Base-by-base conservation (phyloP, 2,113 vertebrate species). In the Cacatua alba region DNA sequence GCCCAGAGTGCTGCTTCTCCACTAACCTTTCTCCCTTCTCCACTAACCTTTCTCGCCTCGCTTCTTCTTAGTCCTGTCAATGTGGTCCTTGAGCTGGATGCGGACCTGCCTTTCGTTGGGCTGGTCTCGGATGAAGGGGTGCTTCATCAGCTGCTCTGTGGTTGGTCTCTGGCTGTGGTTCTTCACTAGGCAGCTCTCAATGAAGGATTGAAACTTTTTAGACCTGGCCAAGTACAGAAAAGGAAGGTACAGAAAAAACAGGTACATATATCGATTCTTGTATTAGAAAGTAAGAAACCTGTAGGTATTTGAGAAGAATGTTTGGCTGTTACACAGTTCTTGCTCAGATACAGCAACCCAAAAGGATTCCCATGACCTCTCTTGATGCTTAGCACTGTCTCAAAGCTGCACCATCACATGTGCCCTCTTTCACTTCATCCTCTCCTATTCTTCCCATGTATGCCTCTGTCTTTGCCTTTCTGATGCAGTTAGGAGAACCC, bases 41-140 rank as follows among this genome's bases (percentile, higher is more conserved):
- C 28, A 24, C 97, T 97, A 13, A 99, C 99, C 99, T 97, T 98
- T 99, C 97, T 99, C 99, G 14, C 99, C 99, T 92, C 99, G 89
- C 96, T 99, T 99, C 98, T 99, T 99, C 97, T 99, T 99, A 94
- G 99, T 99, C 90, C 99, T 98, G 91, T 99, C 99, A 33, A 99
- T 99, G 96, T 99, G 99, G 98, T 99, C 99, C 98, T 99, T 99
- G 74, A 99, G 99, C 97, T 99, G 99, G 94, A 99, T 99, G 96
- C 99, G 99, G 97, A 99, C 99, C 98, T 99, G 99, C 79, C 99
- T 97, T 72, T 99, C 99, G 9, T 99, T 99, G 86, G 99, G 99
- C 20, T 99, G 99, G 97, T 99, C 99, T 88, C 99, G 95, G 95
- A 99, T 99, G 97, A 99, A 99, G 1, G 99, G 99, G 46, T 99